A percentile compares a stretch with the other conserved stretches of the same genome.
These are phyloP conservation scores for Bradysia coprophila DNA, from an alignment of 1,140 invertebrate species.

Conservation along the genomic window DNA sequence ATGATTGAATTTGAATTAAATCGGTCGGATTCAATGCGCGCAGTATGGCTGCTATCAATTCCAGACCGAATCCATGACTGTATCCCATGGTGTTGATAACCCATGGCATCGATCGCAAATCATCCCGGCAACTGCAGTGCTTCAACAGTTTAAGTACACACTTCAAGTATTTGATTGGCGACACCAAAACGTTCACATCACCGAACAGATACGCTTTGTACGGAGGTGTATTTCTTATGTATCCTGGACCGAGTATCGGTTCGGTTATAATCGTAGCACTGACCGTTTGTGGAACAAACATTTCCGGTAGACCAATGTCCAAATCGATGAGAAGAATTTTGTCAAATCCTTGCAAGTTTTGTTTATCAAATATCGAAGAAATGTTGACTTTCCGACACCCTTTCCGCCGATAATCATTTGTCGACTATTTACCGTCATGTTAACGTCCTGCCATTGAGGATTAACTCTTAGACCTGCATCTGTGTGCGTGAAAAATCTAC, in stretches of 20 bases:
- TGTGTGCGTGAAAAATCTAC: conserved; percentile 11
- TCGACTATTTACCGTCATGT: conserved; percentile 8
- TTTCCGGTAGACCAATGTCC: conserved; percentile 62
- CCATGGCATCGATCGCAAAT: conserved; percentile 25
- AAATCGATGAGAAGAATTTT: conserved; percentile 45
- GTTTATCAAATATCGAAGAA: conserved; percentile 43
- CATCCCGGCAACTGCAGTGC: conserved; percentile 10
- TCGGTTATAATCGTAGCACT: conserved; percentile 34
- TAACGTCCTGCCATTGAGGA: conserved; percentile 16
- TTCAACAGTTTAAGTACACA: conserved; percentile 24
- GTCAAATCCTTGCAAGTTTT: conserved; percentile 24
- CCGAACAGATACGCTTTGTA: conserved; percentile 27
- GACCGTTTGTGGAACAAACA: conserved; percentile 44
- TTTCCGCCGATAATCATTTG: conserved; percentile 43
- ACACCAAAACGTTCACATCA: conserved; percentile 27
- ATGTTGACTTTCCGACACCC: conserved; percentile 55
- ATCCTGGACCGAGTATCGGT: conserved; percentile 52
- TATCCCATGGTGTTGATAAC: conserved; percentile 48
- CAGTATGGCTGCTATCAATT: conserved; percentile 27
- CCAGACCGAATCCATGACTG: conserved; percentile 29
- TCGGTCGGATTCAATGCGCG: conserved; percentile 26
- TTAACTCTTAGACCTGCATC: conserved; percentile 14
- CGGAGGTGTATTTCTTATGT: conserved; percentile 17
- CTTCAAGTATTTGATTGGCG: conserved; percentile 27
- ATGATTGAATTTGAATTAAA: conserved; percentile 31